Evolutionary conservation across 92 coral and sea anemone species (phyloP).

Genomic region (Micromussa lordhowensis): DNA sequence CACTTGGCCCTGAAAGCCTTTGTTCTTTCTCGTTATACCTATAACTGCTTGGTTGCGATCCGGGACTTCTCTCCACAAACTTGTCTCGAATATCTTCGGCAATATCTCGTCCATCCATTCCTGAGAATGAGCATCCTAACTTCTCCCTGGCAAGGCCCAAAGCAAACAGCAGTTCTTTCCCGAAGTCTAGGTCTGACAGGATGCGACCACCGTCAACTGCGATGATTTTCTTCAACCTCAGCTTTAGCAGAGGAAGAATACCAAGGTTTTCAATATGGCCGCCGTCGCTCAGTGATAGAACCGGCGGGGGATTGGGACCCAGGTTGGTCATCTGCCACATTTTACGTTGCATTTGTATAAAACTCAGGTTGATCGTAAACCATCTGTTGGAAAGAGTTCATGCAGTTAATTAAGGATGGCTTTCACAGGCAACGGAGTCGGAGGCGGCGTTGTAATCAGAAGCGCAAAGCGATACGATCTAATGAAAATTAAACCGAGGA

Average conservation of each 20-base stretch:
- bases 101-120: slow-evolving; percentile 79
- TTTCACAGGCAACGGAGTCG: too few relatives aligned
- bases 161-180: slow-evolving; percentile 17
- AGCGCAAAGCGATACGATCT: too few relatives aligned
- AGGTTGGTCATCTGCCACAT: slow-evolving; percentile 52
- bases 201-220: slow-evolving; percentile 65
- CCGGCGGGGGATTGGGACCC: slow-evolving; percentile 78
- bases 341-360: slow-evolving; percentile 67
- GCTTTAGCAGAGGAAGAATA: slow-evolving; percentile 66
- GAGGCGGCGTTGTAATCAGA: too few relatives aligned
- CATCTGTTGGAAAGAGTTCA: slow-evolving; percentile 37
- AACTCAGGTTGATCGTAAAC: slow-evolving; percentile 65
- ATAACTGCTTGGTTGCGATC: slow-evolving; percentile 83
- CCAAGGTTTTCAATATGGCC: slow-evolving; percentile 86
- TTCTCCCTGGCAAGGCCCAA: slow-evolving; percentile 72
- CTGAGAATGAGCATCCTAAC: slow-evolving; percentile 82
- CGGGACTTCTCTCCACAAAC: slow-evolving; percentile 65
- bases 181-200: slow-evolving; percentile 21
- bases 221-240: slow-evolving; percentile 63
- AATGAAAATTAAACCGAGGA: too few relatives aligned
- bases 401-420: too few relatives aligned
- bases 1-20: too few relatives aligned
- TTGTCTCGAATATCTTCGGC: slow-evolving; percentile 76
- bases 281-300: slow-evolving; percentile 74
- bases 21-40: slow-evolving; percentile 10